Evolutionary conservation across 2,888 invertebrate genomes (phyloP), one percentile per base, ranked within the genome.

Genomic region (Drosophila austrosaltans): DNA sequence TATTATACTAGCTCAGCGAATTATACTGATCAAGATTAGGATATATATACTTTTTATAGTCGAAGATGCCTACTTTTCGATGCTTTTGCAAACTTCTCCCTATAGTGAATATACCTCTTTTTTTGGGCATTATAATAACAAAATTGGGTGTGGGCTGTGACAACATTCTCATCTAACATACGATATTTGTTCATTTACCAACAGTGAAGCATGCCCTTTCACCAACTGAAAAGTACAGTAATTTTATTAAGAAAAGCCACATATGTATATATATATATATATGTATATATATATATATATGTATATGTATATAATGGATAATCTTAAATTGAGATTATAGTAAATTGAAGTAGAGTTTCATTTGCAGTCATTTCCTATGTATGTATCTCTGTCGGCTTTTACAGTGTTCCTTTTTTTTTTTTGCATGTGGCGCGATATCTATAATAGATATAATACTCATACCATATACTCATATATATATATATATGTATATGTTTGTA

Each of bases 361-460:
- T 22, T 8, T 10, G 8, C 36, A 8, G 8, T 36, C 36, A 36
- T 56, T 44, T 54, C 8, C 30, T 36, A 20, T 30, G 28, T 30
- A 66, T 16, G 28, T 30, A 66, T 16, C 64, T 20, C 10, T 61
- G 61, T 20, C 30, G 58, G 20, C 36, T 7, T 5, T 36, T 57
- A 57, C 8, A 12, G 22, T n/a, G 48, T 61, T 39, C 16, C 65
- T n/a, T 48, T 48, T 48, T 16, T 16, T 16, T 16, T 16, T 44
- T 48, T 48, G 48, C 48, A 48, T 48, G 48, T 8, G 44, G n/a
- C 22, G 44, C 48, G 48, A 48, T 48, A 48, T 25, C 48, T 48
- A 48, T 48, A 16, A 48, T 48, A 48, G 48, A 48, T 48, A 48
- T 48, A 8, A 36, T 36, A 36, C 75, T 58, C 75, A 62, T 69